These are phyloP conservation scores for Drosophila macrospina DNA, from an alignment of 2,888 invertebrate species.

Conservation along the genomic window DNA sequence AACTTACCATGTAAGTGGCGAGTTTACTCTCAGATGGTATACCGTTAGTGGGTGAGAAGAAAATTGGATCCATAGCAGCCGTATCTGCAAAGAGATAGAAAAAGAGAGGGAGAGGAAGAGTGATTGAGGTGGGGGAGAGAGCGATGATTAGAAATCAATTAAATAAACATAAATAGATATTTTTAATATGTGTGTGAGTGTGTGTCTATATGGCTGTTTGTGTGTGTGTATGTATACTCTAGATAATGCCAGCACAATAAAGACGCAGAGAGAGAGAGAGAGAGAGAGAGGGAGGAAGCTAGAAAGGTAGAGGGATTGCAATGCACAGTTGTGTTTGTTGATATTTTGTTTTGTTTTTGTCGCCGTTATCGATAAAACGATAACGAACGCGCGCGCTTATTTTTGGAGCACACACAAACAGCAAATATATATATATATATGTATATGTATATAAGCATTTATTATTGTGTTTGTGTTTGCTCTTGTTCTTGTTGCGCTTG, in stretches of 20 bases:
- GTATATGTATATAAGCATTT: constrained; percentile 20
- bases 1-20: constrained; percentile 92
- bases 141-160: constrained; percentile 77
- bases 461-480: constrained; percentile 7
- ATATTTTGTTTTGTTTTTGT: constrained; percentile 41
- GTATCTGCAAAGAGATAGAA: constrained; percentile 79
- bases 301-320: constrained; percentile 6
- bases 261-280: constrained; percentile 11
- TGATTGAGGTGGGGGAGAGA: no score
- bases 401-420: constrained; percentile 64
- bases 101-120: constrained; percentile 14
- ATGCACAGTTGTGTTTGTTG: constrained; percentile 25
- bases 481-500: constrained; percentile 14
- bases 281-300: background rate
- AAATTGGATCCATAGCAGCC: constrained; percentile 90
- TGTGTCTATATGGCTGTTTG: background rate
- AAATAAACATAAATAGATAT: constrained; percentile 67
- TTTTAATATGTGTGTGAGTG: background rate
- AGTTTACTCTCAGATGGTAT: constrained; percentile 94
- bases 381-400: constrained; percentile 58
- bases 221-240: background rate
- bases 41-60: constrained; percentile 89
- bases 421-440: background rate
- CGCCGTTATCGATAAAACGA: constrained; percentile 74
- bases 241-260: background rate